phyloP scores from a whole-genome alignment of 1,140 invertebrate species.

The Helicoverpa armigera region DNA sequence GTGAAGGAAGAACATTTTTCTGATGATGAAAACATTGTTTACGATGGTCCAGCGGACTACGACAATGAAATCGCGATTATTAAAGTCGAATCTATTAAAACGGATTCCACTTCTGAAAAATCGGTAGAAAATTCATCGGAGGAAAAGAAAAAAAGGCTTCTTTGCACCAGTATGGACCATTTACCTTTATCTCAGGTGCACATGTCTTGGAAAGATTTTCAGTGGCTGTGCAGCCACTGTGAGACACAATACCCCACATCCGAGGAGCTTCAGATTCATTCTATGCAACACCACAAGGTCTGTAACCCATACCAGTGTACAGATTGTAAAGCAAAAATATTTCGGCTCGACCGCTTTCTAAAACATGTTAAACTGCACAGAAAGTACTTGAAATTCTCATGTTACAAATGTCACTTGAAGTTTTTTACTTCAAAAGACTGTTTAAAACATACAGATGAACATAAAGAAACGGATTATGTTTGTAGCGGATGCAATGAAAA shows the following conservation, averaged over 20 bases:
- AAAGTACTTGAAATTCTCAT: slow-evolving; percentile 57
- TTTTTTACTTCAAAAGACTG: slow-evolving; percentile 41
- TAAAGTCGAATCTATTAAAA: slow-evolving; percentile 4
- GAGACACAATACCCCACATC: slow-evolving; percentile 75
- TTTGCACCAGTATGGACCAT: slow-evolving; percentile 48
- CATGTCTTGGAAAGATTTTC: slow-evolving; percentile 71
- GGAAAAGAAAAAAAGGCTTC: slow-evolving; percentile 62
- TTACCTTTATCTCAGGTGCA: slow-evolving; percentile 49
- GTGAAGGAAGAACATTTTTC: slow-evolving; percentile 17
- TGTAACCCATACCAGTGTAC: slow-evolving; percentile 74
- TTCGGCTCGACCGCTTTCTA: slow-evolving; percentile 56
- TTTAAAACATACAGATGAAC: slow-evolving; percentile 50
- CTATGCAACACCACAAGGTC: slow-evolving; percentile 64
- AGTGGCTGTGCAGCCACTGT: slow-evolving; percentile 75
- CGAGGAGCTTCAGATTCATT: slow-evolving; percentile 67
- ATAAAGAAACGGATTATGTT: slow-evolving; percentile 44
- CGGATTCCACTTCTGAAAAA: neutral
- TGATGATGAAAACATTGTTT: slow-evolving; percentile 18
- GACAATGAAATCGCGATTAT: neutral
- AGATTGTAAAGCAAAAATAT: slow-evolving; percentile 59
- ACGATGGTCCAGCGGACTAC: neutral
- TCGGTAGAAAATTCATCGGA: slow-evolving; percentile 54
- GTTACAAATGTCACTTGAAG: slow-evolving; percentile 56
- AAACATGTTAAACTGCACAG: slow-evolving; percentile 57
- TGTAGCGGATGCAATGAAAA: slow-evolving; percentile 58